Percentiles rank a stretch among this genome's conserved stretches.
Evolutionary conservation across 2,888 invertebrate genomes (phyloP).

Genomic region (Chydorus sphaericus): DNA sequence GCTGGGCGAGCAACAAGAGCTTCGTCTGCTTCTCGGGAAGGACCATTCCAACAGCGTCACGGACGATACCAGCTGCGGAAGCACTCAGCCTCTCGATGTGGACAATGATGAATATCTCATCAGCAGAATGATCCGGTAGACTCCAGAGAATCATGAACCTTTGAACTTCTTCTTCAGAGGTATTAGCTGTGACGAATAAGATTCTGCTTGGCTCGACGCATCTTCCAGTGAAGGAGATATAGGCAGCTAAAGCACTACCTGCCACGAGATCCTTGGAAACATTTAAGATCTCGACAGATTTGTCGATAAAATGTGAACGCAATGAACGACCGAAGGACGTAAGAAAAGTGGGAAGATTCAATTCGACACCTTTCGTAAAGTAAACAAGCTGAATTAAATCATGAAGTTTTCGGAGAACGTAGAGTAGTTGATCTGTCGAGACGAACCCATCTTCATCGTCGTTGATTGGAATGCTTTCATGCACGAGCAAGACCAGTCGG

Average conservation of each 20-base stretch:
- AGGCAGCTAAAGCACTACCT: conserved; percentile 3
- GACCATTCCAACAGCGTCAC: neutral
- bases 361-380: neutral
- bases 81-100: conserved; percentile 2
- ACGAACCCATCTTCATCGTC: neutral
- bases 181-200: conserved; percentile 1
- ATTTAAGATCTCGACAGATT: conserved; percentile 2
- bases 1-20: conserved; percentile 5
- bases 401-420: neutral
- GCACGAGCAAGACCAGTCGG: neutral
- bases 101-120: conserved; percentile 3
- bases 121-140: neutral
- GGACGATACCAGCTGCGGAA: neutral
- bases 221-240: neutral
- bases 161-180: neutral
- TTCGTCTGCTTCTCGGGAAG: neutral
- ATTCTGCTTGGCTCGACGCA: conserved; percentile 5
- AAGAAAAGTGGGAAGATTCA: neutral
- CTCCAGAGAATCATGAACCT: conserved; percentile 8
- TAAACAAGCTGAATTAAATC: neutral
- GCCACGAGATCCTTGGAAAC: neutral
- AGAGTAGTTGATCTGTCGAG: neutral
- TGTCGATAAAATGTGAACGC: conserved; percentile 3
- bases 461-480: neutral
- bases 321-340: neutral